These are phyloP conservation scores for Chlorospingus flavigularis DNA, from an alignment of 2,797 vertebrate species.

Conservation along the genomic window DNA sequence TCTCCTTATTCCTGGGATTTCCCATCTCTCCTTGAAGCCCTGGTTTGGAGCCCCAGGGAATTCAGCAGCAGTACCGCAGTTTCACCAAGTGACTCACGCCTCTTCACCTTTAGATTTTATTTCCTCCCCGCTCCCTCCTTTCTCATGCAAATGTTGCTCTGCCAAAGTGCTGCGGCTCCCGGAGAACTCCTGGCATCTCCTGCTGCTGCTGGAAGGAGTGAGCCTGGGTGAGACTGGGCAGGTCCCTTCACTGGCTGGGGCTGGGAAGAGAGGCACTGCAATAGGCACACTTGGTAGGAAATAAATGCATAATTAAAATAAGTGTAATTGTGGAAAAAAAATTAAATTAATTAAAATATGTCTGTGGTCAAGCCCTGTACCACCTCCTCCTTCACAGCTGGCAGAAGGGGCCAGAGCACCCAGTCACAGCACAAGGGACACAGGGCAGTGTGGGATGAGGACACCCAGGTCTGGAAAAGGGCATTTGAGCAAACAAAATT, in stretches of 20 bases:
- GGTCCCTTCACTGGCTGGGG: neutral
- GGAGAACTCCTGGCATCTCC: neutral
- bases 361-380: rapidly evolving
- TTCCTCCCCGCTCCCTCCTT: neutral
- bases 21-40: neutral
- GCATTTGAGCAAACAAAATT: neutral
- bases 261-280: neutral
- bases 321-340: neutral
- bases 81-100: constrained; percentile 12
- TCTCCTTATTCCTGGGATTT: neutral
- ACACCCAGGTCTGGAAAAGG: neutral
- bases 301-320: neutral
- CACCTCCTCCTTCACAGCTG: neutral
- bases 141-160: neutral
- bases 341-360: neutral
- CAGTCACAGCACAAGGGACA: neutral
- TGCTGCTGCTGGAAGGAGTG: neutral
- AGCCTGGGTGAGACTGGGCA: neutral
- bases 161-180: neutral
- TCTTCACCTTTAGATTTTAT: neutral
- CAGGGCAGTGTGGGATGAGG: neutral
- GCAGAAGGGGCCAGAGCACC: rapidly evolving
- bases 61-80: neutral
- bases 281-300: neutral
- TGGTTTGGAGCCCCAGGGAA: neutral